phyloP scores from a whole-genome alignment of 2,888 invertebrate species.

The Phorcus lineatus region DNA sequence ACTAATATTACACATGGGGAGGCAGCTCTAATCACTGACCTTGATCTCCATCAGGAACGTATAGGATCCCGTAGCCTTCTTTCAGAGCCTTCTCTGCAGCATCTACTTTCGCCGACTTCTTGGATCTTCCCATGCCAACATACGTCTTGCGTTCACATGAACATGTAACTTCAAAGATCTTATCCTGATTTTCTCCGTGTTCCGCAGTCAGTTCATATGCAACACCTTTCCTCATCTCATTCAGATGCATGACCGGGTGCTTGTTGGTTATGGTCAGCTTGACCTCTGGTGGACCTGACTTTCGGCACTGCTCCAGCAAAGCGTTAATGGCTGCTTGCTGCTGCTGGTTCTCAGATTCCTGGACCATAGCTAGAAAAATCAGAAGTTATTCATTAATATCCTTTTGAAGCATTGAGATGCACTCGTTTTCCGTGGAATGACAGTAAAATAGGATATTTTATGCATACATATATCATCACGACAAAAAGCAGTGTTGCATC shows the following conservation, averaged over 20 bases:
- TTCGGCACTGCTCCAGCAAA: background rate
- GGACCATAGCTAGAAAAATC: too few relatives aligned
- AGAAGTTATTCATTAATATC: too few relatives aligned
- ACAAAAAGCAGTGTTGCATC: too few relatives aligned
- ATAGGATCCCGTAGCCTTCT: slow-evolving; percentile 51
- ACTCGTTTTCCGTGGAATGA: too few relatives aligned
- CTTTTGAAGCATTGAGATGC: too few relatives aligned
- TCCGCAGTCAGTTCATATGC: slow-evolving; percentile 47
- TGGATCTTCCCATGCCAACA: slow-evolving; percentile 48
- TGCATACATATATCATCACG: too few relatives aligned
- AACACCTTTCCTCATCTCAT: slow-evolving; percentile 51
- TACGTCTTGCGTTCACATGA: slow-evolving; percentile 46
- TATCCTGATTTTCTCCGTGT: slow-evolving; percentile 41
- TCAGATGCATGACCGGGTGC: slow-evolving; percentile 53
- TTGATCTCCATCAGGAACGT: slow-evolving; percentile 44
- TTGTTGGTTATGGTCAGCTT: slow-evolving; percentile 41
- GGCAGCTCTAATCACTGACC: background rate
- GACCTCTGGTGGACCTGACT: background rate
- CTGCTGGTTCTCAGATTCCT: background rate
- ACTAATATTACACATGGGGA: background rate
- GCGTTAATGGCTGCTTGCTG: background rate
- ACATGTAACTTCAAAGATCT: slow-evolving; percentile 46
- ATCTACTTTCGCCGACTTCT: slow-evolving; percentile 53
- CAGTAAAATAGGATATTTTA: too few relatives aligned
- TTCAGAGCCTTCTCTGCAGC: slow-evolving; percentile 50